Evolutionary conservation across 2,797 vertebrate species (phyloP).

Genomic region (Orientallactaga sibirica): DNA sequence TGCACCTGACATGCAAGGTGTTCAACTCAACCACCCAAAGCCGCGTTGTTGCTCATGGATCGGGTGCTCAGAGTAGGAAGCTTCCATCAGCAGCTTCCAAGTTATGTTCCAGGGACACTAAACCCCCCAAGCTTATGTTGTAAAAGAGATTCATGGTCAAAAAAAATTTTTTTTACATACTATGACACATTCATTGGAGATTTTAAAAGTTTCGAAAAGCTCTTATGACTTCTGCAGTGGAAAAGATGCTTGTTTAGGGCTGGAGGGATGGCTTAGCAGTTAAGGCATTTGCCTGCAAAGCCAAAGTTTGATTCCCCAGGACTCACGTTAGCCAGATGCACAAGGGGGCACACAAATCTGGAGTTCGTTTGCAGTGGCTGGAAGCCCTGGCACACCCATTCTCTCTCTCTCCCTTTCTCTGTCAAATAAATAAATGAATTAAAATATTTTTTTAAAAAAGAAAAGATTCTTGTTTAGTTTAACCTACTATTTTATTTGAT

Average conservation of each 20-base stretch:
- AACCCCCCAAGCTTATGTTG: background rate
- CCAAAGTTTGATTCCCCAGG: no score
- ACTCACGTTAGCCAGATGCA: no score
- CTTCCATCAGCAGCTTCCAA: background rate
- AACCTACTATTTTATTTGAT: slow-evolving; percentile 24
- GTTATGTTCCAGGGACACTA: background rate
- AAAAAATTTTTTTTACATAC: background rate
- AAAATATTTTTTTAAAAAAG: no score
- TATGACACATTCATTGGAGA: background rate
- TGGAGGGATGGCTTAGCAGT: no score
- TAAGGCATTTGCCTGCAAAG: no score
- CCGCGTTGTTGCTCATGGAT: background rate
- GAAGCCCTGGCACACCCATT: no score
- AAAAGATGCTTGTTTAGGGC: slow-evolving; percentile 30
- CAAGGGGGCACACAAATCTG: no score
- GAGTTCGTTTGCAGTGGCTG: no score
- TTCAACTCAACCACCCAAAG: background rate
- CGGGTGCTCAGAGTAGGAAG: background rate
- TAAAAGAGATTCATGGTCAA: background rate
- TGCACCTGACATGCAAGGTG: background rate
- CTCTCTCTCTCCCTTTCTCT: no score
- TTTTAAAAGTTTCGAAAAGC: slow-evolving; percentile 32
- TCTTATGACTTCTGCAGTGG: background rate
- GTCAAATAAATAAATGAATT: no score
- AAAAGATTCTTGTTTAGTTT: slow-evolving; percentile 52